A percentile compares a stretch with the other conserved stretches of the same genome.
These are phyloP conservation scores for Troglohyphantes excavatus DNA, from an alignment of 2,888 invertebrate species.

Conservation along the genomic window DNA sequence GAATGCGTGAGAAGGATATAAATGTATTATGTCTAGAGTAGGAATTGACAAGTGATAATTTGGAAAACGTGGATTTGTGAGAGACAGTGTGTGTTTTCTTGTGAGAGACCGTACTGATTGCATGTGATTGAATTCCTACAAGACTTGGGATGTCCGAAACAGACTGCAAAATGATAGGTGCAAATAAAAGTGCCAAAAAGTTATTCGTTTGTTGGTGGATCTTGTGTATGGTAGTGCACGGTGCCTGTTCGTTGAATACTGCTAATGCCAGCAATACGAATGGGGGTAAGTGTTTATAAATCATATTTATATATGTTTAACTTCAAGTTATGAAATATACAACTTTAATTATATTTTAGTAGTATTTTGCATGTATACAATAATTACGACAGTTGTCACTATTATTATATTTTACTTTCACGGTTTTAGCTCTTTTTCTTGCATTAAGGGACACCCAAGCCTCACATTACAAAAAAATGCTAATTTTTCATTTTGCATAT, in stretches of 20 bases:
- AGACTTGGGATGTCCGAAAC: neutral
- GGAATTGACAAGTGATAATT: neutral
- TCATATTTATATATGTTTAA: no score
- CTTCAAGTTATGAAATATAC: no score
- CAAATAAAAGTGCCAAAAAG: neutral
- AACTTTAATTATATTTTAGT: no score
- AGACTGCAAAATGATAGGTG: neutral
- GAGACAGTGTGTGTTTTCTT: neutral
- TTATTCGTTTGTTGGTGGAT: neutral
- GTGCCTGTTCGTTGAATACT: neutral
- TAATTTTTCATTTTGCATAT: no score
- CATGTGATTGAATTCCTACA: neutral
- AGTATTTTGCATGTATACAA: no score
- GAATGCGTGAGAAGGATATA: neutral
- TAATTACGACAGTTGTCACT: no score
- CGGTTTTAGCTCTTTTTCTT: no score
- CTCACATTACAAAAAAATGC: no score
- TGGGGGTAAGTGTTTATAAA: neutral
- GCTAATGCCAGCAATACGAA: neutral
- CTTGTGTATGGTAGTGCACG: neutral
- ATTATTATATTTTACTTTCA: no score
- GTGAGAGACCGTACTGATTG: neutral
- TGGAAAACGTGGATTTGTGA: neutral
- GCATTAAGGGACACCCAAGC: no score
- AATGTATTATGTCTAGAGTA: neutral